A percentile compares a stretch with the other conserved stretches of the same genome.
phyloP scores from a whole-genome alignment of 2,888 invertebrate species.

The Sisyra terminalis region DNA sequence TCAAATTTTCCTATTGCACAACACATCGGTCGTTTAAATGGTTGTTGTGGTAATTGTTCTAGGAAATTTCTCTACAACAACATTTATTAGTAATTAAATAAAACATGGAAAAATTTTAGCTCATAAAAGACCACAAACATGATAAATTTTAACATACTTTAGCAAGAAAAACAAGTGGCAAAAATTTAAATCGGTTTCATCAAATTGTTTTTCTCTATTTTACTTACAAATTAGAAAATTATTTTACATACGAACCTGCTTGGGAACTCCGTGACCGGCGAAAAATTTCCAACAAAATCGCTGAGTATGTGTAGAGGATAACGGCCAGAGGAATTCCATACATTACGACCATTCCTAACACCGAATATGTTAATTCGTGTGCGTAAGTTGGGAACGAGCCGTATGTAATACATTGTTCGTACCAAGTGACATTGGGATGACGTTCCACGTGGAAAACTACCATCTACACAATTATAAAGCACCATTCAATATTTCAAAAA shows the following conservation, averaged over 20 bases:
- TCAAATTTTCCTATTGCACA: too few species aligned
- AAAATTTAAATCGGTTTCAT: too few species aligned
- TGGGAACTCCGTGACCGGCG: constrained; percentile 46
- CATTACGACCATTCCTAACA: constrained; percentile 74
- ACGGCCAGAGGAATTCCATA: constrained; percentile 71
- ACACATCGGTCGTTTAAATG: too few species aligned
- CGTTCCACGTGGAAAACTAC: constrained; percentile 72
- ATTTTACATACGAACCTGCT: constrained; percentile 26
- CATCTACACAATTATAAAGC: constrained; percentile 33
- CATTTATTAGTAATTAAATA: too few species aligned
- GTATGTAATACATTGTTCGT: constrained; percentile 81
- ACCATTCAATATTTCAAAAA: neutral
- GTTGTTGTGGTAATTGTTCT: too few species aligned
- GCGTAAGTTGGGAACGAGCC: constrained; percentile 53
- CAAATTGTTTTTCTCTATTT: neutral
- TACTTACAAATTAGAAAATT: neutral
- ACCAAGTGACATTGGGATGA: constrained; percentile 72
- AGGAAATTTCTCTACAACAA: too few species aligned
- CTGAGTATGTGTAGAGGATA: constrained; percentile 76
- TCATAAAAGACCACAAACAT: too few species aligned
- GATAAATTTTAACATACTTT: too few species aligned
- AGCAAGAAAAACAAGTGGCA: too few species aligned
- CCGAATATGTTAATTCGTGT: constrained; percentile 65
- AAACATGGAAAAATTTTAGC: neutral
- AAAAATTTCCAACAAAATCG: constrained; percentile 75